Conservation (phyloP, 92 coral and sea anemone species). For the Paramuricea clavata region DNA sequence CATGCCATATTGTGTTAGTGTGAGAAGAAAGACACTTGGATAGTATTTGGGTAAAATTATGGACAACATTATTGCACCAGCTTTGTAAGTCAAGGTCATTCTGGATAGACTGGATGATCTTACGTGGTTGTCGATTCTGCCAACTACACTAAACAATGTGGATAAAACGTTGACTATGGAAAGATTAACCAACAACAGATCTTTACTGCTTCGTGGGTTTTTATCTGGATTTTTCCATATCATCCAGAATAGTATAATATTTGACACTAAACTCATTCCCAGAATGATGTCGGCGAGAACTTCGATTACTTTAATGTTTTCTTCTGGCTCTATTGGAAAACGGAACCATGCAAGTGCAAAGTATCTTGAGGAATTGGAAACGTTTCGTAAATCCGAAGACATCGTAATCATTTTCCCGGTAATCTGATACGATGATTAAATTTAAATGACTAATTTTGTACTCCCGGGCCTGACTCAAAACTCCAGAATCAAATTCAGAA, state of each 20-base stretch:
- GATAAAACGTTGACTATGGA: not conserved
- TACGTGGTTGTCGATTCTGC: not conserved
- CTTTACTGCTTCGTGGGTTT: not conserved
- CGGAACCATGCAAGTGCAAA: conserved; percentile 23
- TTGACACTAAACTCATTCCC: not conserved
- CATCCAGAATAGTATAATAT: conserved; percentile 32
- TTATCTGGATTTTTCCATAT: not conserved
- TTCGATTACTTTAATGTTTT: not conserved
- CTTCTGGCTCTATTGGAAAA: conserved; percentile 8
- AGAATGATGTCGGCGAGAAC: not conserved
- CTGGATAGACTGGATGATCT: not conserved
- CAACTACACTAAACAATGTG: not conserved
- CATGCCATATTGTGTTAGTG: conserved; percentile 4
- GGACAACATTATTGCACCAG: not conserved
- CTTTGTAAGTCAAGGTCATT: not conserved
- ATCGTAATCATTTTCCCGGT: no score
- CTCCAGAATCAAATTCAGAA: no score
- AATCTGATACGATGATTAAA: no score
- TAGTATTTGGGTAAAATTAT: conserved; percentile 35
- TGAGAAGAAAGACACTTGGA: conserved; percentile 12
- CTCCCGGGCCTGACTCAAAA: no score
- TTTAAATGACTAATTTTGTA: no score
- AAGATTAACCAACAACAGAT: conserved; percentile 14
- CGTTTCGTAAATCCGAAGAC: not conserved
- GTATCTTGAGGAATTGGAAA: not conserved